These are phyloP conservation scores for Xyliphius kryptos DNA, from an alignment of 2,113 vertebrate genomes.

Conservation along the genomic window DNA sequence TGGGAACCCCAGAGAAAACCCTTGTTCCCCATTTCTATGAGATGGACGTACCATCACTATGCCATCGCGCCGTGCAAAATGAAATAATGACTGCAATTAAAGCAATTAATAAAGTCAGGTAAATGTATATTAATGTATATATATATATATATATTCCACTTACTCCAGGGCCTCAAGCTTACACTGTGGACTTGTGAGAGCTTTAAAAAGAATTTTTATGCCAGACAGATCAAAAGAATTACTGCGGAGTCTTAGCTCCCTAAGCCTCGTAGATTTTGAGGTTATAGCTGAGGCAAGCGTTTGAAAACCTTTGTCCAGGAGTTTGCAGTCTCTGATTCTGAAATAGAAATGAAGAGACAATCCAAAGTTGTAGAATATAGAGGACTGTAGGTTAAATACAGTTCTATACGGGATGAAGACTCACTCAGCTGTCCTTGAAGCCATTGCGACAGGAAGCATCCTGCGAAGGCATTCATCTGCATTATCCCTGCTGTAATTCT, in stretches of 20 bases:
- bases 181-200: conserved; percentile 37
- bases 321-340: conserved; percentile 24
- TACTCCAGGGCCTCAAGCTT: conserved; percentile 44
- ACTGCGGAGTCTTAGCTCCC: conserved; percentile 45
- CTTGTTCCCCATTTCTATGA: no score
- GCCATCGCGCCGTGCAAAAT: no score
- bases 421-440: conserved; percentile 22
- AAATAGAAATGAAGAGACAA: conserved; percentile 1
- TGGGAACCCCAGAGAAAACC: no score
- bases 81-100: no score
- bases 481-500: conserved; percentile 27
- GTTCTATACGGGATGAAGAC: neutral
- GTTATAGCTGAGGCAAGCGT: conserved; percentile 26
- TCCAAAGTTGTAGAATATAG: neutral
- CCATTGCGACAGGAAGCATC: conserved; percentile 27
- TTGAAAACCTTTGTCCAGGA: conserved; percentile 19
- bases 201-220: conserved; percentile 25
- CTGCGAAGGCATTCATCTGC: conserved; percentile 13
- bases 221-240: conserved; percentile 42
- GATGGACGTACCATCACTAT: no score
- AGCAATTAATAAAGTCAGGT: no score
- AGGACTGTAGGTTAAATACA: no score
- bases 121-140: no score
- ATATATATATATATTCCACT: conserved; percentile 8
- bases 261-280: conserved; percentile 26